These are phyloP conservation scores for Folsomia candida DNA, from an alignment of 2,888 invertebrate genomes.

Conservation along the genomic window DNA sequence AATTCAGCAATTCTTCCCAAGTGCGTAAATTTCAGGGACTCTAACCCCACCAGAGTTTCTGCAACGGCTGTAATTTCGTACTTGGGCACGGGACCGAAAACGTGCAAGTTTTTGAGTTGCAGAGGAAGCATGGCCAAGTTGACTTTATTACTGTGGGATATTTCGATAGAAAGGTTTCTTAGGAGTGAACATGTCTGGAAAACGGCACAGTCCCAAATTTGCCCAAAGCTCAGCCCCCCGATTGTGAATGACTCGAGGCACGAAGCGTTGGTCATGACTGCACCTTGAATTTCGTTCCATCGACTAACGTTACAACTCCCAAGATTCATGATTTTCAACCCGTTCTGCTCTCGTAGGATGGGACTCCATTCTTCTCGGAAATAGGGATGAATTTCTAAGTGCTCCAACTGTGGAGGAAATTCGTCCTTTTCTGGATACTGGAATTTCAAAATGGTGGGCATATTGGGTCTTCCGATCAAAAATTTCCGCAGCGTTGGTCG, in stretches of 20 bases:
- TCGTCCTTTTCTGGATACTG: background rate
- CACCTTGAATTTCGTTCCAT: slow-evolving; percentile 37
- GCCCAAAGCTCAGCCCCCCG: slow-evolving; percentile 40
- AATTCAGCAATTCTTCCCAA: slow-evolving; percentile 33
- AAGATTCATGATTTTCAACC: slow-evolving; percentile 25
- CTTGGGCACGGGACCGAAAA: slow-evolving; percentile 31
- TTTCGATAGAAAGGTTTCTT: slow-evolving; percentile 24
- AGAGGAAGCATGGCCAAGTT: slow-evolving; percentile 27
- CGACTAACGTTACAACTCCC: slow-evolving; percentile 40
- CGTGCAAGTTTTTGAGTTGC: slow-evolving; percentile 24
- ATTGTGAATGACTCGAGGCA: slow-evolving; percentile 31
- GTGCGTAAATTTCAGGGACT: slow-evolving; percentile 34
- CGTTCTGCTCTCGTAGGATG: slow-evolving; percentile 28
- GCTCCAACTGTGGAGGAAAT: slow-evolving; percentile 28
- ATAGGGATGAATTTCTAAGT: slow-evolving; percentile 38
- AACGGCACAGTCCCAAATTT: slow-evolving; percentile 38
- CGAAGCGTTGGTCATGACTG: slow-evolving; percentile 20
- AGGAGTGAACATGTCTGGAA: slow-evolving; percentile 33
- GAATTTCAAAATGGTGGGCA: slow-evolving; percentile 30
- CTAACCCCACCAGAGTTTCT: slow-evolving; percentile 28
- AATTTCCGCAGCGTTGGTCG: slow-evolving; percentile 22
- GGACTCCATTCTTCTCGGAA: slow-evolving; percentile 45
- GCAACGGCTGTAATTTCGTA: slow-evolving; percentile 30
- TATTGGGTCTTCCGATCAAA: slow-evolving; percentile 23
- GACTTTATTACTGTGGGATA: slow-evolving; percentile 38